Conservation (phyloP, 2,888 invertebrate species). For the Dicyrtomina minuta region DNA sequence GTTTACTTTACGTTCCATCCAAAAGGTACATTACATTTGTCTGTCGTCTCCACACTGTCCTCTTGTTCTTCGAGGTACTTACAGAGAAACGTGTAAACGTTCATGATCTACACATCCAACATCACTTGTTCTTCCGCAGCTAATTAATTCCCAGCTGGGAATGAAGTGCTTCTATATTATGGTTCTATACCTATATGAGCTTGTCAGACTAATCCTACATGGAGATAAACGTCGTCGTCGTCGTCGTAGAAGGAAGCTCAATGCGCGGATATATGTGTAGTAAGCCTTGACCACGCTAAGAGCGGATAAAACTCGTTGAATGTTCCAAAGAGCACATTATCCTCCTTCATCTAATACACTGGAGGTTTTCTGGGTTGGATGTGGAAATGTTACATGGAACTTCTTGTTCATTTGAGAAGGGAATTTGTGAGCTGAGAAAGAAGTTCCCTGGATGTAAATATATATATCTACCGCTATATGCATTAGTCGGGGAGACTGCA, state of each 20-base stretch:
- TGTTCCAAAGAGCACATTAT: conserved; percentile 6
- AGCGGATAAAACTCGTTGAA: background rate
- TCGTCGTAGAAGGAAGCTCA: no score
- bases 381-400: background rate
- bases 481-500: no score
- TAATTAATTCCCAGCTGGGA: conserved; percentile 39
- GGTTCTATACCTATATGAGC: no score
- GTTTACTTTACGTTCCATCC: background rate
- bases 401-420: conserved; percentile 6
- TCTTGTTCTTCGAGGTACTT: background rate
- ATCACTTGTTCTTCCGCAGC: conserved; percentile 24
- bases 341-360: background rate
- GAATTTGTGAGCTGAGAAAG: no score
- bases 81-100: conserved; percentile 1
- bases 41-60: background rate
- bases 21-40: background rate
- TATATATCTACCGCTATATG: no score
- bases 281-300: no score
- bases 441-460: no score
- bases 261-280: no score
- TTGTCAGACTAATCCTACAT: background rate
- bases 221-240: no score
- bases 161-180: conserved; percentile 24
- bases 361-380: background rate
- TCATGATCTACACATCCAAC: background rate